A percentile compares a stretch with the other conserved stretches of the same genome.
Evolutionary conservation across 2,888 invertebrate species (phyloP).

Genomic region (Synanthedon formicaeformis): DNA sequence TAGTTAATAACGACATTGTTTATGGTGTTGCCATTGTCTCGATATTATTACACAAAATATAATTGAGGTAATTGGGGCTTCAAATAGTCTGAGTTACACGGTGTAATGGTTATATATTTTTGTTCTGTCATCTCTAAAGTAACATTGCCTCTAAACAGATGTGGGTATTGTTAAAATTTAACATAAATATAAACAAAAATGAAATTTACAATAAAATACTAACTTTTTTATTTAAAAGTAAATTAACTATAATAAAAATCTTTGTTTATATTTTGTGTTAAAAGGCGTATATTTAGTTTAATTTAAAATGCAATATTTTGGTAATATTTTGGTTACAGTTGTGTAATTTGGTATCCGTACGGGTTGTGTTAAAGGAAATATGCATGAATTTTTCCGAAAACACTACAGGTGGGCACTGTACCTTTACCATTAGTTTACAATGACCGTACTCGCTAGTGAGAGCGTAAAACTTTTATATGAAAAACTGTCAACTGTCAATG

Average conservation of each 20-base stretch:
- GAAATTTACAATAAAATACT: no score
- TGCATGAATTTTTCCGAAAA: conserved; percentile 29
- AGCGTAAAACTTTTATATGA: no score
- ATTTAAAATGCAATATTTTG: conserved; percentile 26
- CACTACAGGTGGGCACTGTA: no score
- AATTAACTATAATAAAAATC: no score
- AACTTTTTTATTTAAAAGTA: no score
- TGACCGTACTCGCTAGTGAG: no score
- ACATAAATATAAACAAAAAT: no score
- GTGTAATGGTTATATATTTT: conserved; percentile 58
- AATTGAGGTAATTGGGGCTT: conserved; percentile 52
- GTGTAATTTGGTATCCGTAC: conserved; percentile 51
- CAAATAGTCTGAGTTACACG: conserved; percentile 48
- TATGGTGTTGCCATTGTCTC: conserved; percentile 59
- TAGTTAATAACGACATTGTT: conserved; percentile 36
- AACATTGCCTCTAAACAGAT: conserved; percentile 1
- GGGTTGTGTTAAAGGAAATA: conserved; percentile 62
- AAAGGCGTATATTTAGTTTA: conserved; percentile 4
- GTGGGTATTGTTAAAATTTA: not conserved
- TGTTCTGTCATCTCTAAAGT: conserved; percentile 53
- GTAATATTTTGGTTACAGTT: conserved; percentile 39
- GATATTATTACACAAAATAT: conserved; percentile 37
- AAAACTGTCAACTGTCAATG: no score
- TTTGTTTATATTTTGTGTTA: no score
- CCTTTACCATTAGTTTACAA: no score